Evolutionary conservation across 2,888 invertebrate species (phyloP), one percentile per base, ranked within the genome.

Genomic region (Nomada hirtipes): DNA sequence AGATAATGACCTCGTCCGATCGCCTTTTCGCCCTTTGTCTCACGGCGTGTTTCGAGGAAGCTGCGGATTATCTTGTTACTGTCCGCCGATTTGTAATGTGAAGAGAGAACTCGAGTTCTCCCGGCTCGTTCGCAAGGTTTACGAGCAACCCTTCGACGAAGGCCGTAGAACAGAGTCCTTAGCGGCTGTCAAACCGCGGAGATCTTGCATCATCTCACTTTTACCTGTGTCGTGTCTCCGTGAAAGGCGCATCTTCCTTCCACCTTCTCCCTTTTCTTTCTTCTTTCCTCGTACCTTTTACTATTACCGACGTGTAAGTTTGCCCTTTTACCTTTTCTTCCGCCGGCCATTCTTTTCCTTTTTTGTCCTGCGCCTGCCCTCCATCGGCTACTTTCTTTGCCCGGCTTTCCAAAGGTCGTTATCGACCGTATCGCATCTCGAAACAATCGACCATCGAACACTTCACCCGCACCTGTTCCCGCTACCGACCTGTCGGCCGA

Each of bases 141-240:
- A 91, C 83, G 91, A 87, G 88, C 87, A 91, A 89, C 89, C 88
- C 89, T 89, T 90, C 91, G 88, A 60, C 85, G 86, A 83, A 87
- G 11, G 55, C 18, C 55, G 78, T 80, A 85, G 84, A 88, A 88
- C 89, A 84, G 88, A 88, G 83, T 88, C 88, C 86, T 88, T 88
- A 89, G 80, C 84, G 83, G 55, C 53, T 89, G 89, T 70, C 86
- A 83, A 88, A 84, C 67, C 78, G 79, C 70, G 79, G 76, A 68
- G 53, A 82, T 83, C 84, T 88, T 76, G 82, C 83, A 72, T 84
- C 79, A 69, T 67, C 78, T 74, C 67, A 59, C 83, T 74, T 82
- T 85, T 89, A 87, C 89, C 88, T 89, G 85, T 76, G 63, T 63
- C 47, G 82, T 73, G 55, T 55, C 57, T 76, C 47, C 20, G 47